Evolutionary conservation across 2,113 vertebrate species (phyloP), one percentile per base, ranked within the genome.

Genomic region (Chloebia gouldiae): DNA sequence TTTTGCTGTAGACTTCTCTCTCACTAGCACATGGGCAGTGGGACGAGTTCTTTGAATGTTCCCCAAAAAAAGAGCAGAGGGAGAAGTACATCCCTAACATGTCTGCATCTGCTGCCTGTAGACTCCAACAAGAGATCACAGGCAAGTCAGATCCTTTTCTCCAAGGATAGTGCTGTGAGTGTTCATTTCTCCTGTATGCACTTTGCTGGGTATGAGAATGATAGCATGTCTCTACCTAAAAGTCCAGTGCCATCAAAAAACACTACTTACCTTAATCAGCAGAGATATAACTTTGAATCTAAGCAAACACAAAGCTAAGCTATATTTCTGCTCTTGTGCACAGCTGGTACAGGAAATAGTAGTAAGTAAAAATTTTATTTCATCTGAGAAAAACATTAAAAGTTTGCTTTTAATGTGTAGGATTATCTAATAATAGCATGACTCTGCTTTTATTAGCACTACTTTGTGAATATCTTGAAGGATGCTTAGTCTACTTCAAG

Each of bases 11-110:
- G 28, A 39, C 16, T 89, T 37, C 42, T 53, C 66, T 71, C 27
- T 44, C 60, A 14, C 13, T 30, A 15, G 35, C 1, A 6, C 0
- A 0, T 5, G 19, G 60, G 19, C n/a, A 45, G 24, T 45, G n/a
- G 25, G 24, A 42, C 0, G 1, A 65, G 33, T 18, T 27, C 30
- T 79, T 81, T 33, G 6, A 0, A 0, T 42, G 18, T 51, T 82
- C 28, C 57, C 25, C 1, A 0, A 69, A 8, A 8, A 19, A 54
- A 44, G 27, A 61, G 76, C 11, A 37, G 60, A 65, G 42, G 30
- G 69, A 87, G 40, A 86, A 80, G 11, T 57, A n/a, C 8, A 3
- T 59, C 77, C 49, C 31, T 20, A 13, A 30, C 7, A 6, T 13
- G 19, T 61, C 59, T 88, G 20, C 7, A 42, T 35, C 40, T 84